Conservation (phyloP, 2,888 invertebrate species). For the Onthophagus sagittarius region DNA sequence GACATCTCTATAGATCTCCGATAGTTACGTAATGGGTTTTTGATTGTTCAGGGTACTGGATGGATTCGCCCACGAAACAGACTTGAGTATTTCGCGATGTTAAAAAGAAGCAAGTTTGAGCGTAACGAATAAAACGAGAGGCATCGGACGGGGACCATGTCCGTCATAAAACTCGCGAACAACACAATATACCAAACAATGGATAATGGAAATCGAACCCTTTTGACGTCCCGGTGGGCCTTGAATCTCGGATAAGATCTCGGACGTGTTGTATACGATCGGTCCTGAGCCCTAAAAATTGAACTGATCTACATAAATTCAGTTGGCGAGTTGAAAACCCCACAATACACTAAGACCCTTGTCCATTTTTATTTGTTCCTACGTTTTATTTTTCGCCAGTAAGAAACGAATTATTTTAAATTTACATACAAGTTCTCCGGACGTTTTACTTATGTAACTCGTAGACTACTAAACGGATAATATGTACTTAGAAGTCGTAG, state of each 20-base stretch:
- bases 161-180: slow-evolving; percentile 22
- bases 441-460: background rate
- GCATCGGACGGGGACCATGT: background rate
- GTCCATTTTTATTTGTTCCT: background rate
- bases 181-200: slow-evolving; percentile 23
- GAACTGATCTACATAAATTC: slow-evolving; percentile 22
- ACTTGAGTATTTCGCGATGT: background rate
- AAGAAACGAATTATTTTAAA: background rate
- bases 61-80: slow-evolving; percentile 2
- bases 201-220: slow-evolving; percentile 26
- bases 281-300: slow-evolving; percentile 11
- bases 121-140: slow-evolving; percentile 3
- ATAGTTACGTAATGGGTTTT: background rate
- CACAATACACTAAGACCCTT: background rate
- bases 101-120: slow-evolving; percentile 1
- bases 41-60: background rate
- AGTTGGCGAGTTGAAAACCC: slow-evolving; percentile 23
- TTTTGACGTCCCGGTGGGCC: slow-evolving; percentile 24
- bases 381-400: no score
- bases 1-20: background rate
- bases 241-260: slow-evolving; percentile 17
- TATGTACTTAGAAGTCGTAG: background rate
- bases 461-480: background rate
- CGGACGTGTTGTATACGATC: slow-evolving; percentile 4
- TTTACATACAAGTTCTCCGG: background rate